Base-by-base conservation (phyloP, 2,797 vertebrate genomes). In the Sandelia bainsii region DNA sequence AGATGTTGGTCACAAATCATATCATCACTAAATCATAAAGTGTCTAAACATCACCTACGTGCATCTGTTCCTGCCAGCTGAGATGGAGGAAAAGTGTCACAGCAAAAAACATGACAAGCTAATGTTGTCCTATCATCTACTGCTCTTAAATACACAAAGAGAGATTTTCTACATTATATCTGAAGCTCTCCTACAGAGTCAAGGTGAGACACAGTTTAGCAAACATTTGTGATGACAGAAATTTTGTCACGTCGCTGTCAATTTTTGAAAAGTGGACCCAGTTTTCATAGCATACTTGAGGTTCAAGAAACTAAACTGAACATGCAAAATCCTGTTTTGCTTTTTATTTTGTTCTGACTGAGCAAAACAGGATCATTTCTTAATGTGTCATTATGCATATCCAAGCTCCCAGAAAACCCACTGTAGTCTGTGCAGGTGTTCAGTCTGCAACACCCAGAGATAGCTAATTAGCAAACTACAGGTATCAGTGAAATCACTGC, bases 391-490 rank as follows among this genome's bases (percentile, higher is more conserved):
- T 52, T 25, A 42, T 65, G 37, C 51, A 62, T 62, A 56, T 45
- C 32, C 9, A 17, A 68, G 51, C 52, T 42, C 42, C 22, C n/a
- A 45, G 37, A 65, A 11, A 6, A 22, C 40, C 54, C 57, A 48
- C 67, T 51, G 34, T 19, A 39, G 59, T 48, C 46, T 25, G 52
- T 53, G 51, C 80, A 80, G 79, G 75, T 80, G 75, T 79, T 74
- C 52, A 44, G 20, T 50, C 51, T 51, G 29, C 60, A 72, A 34
- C 69, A 74, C 42, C 54, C 58, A 72, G 42, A 72, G 57, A 69
- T 2, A 12, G 64, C 53, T 59, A 53, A 84, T 85, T 73, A 82
- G 34, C 23, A 45, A 73, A 77, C 59, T 49, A 48, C 60, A 68
- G 65, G 69, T 72, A 72, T 63, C 60, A 48, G 37, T 56, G 25